phyloP scores from a whole-genome alignment of 2,797 vertebrate genomes.

The Liasis olivaceus region DNA sequence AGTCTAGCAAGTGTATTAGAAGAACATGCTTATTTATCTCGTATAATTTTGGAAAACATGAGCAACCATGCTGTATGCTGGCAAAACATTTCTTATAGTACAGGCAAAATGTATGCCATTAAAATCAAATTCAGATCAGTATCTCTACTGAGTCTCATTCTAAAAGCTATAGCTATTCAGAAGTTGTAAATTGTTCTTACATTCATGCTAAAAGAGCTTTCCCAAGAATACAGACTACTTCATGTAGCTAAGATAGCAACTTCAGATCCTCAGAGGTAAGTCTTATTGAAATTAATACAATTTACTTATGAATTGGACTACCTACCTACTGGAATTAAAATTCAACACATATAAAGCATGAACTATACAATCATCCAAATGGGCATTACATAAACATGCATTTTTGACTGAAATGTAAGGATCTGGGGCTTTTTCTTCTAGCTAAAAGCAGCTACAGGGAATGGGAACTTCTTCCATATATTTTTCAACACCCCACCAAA shows the following conservation, averaged over 20 bases:
- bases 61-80: not conserved
- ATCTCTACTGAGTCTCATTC: not conserved
- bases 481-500: not conserved
- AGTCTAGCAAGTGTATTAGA: not conserved
- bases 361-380: not conserved
- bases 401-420: not conserved
- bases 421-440: not conserved
- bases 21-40: not conserved
- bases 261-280: not conserved
- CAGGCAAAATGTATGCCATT: not conserved
- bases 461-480: not conserved
- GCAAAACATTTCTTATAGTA: not conserved
- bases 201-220: not conserved
- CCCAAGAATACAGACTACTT: not conserved
- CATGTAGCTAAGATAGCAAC: not conserved
- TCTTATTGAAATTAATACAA: not conserved
- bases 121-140: not conserved
- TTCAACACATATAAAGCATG: not conserved
- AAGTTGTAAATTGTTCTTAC: not conserved
- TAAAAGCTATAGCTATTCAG: not conserved
- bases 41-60: not conserved
- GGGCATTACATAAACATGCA: not conserved
- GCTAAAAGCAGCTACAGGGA: not conserved
- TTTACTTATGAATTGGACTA: not conserved
- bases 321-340: not conserved